phyloP scores from a whole-genome alignment of 2,797 vertebrate species.

The Podarcis lilfordi region DNA sequence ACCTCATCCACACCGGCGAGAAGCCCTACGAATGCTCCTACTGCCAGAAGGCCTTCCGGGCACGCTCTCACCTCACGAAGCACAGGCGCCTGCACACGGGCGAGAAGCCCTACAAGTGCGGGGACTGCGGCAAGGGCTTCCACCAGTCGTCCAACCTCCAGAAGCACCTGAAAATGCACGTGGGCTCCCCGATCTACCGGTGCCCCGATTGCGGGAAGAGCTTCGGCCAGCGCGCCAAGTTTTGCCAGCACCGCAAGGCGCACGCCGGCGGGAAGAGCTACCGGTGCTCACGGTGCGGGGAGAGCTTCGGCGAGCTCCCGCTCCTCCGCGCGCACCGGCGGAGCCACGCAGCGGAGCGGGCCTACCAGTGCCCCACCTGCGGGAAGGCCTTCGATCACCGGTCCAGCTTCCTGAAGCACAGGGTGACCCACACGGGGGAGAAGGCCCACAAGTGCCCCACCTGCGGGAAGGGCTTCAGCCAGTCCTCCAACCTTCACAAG shows the following conservation, averaged over 20 bases:
- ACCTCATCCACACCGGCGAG: slow-evolving; percentile 2
- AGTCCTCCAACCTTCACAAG: background rate
- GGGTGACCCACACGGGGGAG: slow-evolving; percentile 18
- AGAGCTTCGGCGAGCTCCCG: slow-evolving; percentile 56
- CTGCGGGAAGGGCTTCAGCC: slow-evolving; percentile 12
- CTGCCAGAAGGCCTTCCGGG: background rate
- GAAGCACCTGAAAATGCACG: slow-evolving; percentile 1
- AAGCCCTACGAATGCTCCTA: background rate
- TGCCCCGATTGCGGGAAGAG: background rate
- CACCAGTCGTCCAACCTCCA: background rate
- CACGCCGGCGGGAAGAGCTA: slow-evolving; percentile 60
- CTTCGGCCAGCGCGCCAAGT: background rate
- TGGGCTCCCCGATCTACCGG: background rate
- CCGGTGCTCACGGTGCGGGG: slow-evolving; percentile 56
- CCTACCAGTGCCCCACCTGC: slow-evolving; percentile 18
- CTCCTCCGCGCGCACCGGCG: slow-evolving; percentile 57
- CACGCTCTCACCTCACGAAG: background rate
- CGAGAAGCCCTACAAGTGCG: slow-evolving; percentile 2
- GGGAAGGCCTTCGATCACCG: slow-evolving; percentile 56
- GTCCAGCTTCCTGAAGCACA: slow-evolving; percentile 63
- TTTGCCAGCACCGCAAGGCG: slow-evolving; percentile 48
- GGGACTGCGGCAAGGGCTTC: slow-evolving; percentile 5
- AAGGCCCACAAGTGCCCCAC: background rate
- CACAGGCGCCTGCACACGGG: background rate
- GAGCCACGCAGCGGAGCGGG: slow-evolving; percentile 60